Conservation (phyloP, 53 echinoderm and acorn worm species). For the Mesocentrotus franciscanus region DNA sequence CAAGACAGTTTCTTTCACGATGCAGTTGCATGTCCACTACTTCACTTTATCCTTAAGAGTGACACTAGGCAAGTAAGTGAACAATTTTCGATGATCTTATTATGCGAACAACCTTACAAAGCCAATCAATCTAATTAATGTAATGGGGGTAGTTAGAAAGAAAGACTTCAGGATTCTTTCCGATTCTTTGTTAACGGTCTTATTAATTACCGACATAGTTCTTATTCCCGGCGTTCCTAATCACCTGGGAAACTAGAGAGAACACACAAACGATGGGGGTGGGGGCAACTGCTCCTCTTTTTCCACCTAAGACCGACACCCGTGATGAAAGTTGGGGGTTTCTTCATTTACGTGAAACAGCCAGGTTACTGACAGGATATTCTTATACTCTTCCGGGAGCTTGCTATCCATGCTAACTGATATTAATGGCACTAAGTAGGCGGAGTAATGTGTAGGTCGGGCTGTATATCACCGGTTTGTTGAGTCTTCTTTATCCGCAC, state of each 20-base stretch:
- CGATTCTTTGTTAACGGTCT: background rate
- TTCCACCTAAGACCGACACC: too few species aligned
- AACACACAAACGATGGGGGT: too few species aligned
- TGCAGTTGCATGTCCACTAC: too few species aligned
- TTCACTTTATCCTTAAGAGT: background rate
- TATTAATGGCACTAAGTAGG: background rate
- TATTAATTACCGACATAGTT: background rate
- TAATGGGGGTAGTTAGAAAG: background rate
- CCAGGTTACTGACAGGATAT: too few species aligned
- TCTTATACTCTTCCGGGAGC: background rate
- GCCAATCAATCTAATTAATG: background rate
- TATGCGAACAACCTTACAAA: background rate
- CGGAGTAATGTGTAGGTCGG: background rate
- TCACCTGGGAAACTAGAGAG: too few species aligned
- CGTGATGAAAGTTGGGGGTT: too few species aligned
- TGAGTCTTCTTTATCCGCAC: background rate
- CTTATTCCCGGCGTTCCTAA: too few species aligned
- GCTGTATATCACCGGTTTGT: background rate
- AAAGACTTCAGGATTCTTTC: background rate
- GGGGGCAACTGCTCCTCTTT: too few species aligned
- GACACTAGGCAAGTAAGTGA: background rate
- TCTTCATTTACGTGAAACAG: too few species aligned
- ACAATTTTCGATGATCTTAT: background rate
- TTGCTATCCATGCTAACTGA: background rate
- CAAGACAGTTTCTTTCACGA: too few species aligned